Percentiles rank a stretch among this genome's conserved stretches.
phyloP scores from a whole-genome alignment of 1,140 invertebrate genomes.

The Cotesia typhae region DNA sequence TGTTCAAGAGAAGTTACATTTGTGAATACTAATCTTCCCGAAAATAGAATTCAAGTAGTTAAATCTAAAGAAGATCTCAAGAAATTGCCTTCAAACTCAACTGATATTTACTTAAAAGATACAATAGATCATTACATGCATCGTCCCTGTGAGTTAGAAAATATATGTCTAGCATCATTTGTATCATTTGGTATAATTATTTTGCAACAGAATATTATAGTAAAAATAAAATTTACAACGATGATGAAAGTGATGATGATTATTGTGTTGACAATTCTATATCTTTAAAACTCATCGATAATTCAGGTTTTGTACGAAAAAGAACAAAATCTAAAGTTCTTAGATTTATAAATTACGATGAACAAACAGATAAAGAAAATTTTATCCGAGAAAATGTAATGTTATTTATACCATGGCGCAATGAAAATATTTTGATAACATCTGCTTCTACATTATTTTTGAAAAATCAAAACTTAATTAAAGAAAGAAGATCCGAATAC shows the following conservation, averaged over 20 bases:
- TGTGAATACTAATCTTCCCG: constrained; percentile 29
- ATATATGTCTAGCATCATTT: constrained; percentile 34
- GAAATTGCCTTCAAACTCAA: constrained; percentile 20
- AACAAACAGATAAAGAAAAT: constrained; percentile 40
- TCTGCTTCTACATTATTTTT: constrained; percentile 34
- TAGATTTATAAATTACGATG: constrained; percentile 35
- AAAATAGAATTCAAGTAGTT: constrained; percentile 25
- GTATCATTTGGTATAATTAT: constrained; percentile 20
- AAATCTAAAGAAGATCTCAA: constrained; percentile 24
- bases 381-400: constrained; percentile 44
- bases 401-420: constrained; percentile 44
- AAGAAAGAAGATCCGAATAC: constrained; percentile 25
- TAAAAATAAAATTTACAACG: constrained; percentile 9
- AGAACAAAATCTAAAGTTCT: constrained; percentile 17
- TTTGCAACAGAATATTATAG: constrained; percentile 1
- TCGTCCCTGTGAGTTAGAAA: not conserved
- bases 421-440: constrained; percentile 43
- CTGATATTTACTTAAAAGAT: constrained; percentile 35
- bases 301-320: constrained; percentile 2
- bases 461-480: constrained; percentile 9
- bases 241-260: constrained; percentile 23
- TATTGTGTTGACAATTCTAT: constrained; percentile 1
- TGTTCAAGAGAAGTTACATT: constrained; percentile 6
- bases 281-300: no score
- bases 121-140: constrained; percentile 29